A percentile compares a stretch with the other conserved stretches of the same genome.
Conservation (phyloP, 2,113 vertebrate genomes). For the Clarias macrocephalus region DNA sequence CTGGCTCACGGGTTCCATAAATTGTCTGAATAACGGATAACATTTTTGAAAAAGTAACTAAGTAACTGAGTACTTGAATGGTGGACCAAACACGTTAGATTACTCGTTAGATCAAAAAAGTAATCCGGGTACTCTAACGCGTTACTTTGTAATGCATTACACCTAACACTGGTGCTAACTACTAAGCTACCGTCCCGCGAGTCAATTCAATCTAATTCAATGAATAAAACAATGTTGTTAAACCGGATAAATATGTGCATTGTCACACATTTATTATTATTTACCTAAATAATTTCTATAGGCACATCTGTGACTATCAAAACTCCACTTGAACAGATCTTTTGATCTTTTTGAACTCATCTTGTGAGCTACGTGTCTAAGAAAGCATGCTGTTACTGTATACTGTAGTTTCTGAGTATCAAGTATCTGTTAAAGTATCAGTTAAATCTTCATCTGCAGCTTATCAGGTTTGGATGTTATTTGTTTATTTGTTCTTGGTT, state of each 20-base stretch:
- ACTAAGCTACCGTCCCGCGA: too few species aligned
- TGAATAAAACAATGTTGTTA: not conserved
- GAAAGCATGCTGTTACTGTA: not conserved
- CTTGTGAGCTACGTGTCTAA: not conserved
- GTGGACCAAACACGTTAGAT: too few species aligned
- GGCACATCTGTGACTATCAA: not conserved
- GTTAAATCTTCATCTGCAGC: not conserved
- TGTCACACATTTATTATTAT: not conserved
- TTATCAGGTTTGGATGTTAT: not conserved
- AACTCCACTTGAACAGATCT: not conserved
- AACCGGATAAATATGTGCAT: not conserved
- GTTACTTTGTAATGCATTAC: too few species aligned
- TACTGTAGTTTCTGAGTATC: too few species aligned
- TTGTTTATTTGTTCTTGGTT: not conserved
- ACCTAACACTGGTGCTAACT: too few species aligned
- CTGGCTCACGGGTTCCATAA: too few species aligned
- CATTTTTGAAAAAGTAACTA: too few species aligned
- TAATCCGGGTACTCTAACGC: too few species aligned
- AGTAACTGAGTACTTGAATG: too few species aligned
- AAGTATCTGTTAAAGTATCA: not conserved
- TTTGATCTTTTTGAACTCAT: not conserved
- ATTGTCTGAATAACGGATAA: too few species aligned
- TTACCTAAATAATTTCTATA: not conserved
- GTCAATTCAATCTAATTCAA: not conserved
- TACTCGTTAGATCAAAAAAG: too few species aligned